Conservation (phyloP, 2,888 invertebrate species). For the Epirrita christyi region DNA sequence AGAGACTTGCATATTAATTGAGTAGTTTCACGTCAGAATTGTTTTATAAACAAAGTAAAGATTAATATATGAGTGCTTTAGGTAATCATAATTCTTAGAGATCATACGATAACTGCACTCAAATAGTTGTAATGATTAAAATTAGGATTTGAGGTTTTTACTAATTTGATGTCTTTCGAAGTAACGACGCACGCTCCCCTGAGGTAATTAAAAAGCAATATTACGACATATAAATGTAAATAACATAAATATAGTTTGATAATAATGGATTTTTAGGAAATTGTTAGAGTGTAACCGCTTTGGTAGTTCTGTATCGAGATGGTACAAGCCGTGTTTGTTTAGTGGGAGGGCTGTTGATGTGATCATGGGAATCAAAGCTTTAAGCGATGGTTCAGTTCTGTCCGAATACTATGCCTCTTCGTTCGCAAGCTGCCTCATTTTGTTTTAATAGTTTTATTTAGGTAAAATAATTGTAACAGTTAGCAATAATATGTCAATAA, state of each 20-base stretch:
- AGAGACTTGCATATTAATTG: slow-evolving; percentile 76
- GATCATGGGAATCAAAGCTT: slow-evolving; percentile 84
- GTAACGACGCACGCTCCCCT: slow-evolving; percentile 80
- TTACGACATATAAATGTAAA: slow-evolving; percentile 80
- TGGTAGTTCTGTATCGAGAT: slow-evolving; percentile 65
- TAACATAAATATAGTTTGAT: slow-evolving; percentile 83
- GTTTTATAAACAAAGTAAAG: slow-evolving; percentile 74
- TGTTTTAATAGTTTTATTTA: slow-evolving; percentile 29
- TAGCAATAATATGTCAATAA: slow-evolving; percentile 40
- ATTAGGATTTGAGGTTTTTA: slow-evolving; percentile 80
- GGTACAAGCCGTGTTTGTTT: slow-evolving; percentile 46
- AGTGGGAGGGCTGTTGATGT: slow-evolving; percentile 68
- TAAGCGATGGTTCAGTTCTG: slow-evolving; percentile 76
- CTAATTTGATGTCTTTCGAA: slow-evolving; percentile 74
- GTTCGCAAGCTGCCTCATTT: slow-evolving; percentile 32
- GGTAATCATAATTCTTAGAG: slow-evolving; percentile 70
- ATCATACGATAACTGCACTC: slow-evolving; percentile 74
- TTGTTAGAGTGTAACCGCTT: slow-evolving; percentile 79
- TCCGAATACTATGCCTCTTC: slow-evolving; percentile 65
- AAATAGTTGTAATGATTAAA: slow-evolving; percentile 72
- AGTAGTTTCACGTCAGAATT: slow-evolving; percentile 66
- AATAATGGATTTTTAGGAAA: slow-evolving; percentile 83
- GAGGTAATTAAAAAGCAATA: slow-evolving; percentile 84
- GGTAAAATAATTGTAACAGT: slow-evolving; percentile 35
- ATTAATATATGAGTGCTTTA: slow-evolving; percentile 78